A percentile compares a stretch with the other conserved stretches of the same genome.
These are phyloP conservation scores for Watsonalla binaria DNA, from an alignment of 2,888 invertebrate genomes.

Conservation along the genomic window DNA sequence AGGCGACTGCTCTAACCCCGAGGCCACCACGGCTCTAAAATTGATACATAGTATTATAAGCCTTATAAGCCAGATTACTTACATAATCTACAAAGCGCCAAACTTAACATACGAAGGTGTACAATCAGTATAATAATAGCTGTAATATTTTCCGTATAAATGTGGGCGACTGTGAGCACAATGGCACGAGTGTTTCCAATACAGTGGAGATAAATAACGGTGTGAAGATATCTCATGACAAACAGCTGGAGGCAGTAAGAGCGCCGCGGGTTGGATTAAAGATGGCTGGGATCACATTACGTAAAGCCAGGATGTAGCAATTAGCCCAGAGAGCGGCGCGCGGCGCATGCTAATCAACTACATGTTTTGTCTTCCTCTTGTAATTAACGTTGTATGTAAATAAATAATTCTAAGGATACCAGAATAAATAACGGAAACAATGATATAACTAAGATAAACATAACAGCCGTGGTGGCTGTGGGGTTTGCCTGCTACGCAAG, in stretches of 20 bases:
- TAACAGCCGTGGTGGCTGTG: too few species aligned
- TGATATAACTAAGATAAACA: too few species aligned
- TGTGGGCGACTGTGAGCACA: neutral
- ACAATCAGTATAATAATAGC: neutral
- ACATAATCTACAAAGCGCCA: too few species aligned
- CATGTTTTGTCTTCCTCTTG: slow-evolving; percentile 24
- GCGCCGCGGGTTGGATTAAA: slow-evolving; percentile 8
- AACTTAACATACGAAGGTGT: too few species aligned
- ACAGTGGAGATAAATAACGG: slow-evolving; percentile 2
- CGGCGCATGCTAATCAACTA: slow-evolving; percentile 34
- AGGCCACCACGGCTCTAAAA: too few species aligned
- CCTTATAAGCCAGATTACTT: too few species aligned
- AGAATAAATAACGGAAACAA: too few species aligned
- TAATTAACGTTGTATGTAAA: slow-evolving; percentile 13
- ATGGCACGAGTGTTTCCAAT: neutral
- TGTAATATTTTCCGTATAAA: neutral
- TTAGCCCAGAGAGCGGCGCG: slow-evolving; percentile 23
- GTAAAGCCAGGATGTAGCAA: slow-evolving; percentile 32
- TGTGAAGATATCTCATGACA: slow-evolving; percentile 17
- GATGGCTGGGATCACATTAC: slow-evolving; percentile 21
- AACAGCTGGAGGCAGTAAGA: slow-evolving; percentile 11
- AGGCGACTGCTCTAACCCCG: too few species aligned
- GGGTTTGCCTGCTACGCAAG: too few species aligned
- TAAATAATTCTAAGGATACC: neutral
- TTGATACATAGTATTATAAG: too few species aligned